Base-by-base conservation (phyloP, 2,888 invertebrate genomes). In the Marasmarcha lunaedactyla region DNA sequence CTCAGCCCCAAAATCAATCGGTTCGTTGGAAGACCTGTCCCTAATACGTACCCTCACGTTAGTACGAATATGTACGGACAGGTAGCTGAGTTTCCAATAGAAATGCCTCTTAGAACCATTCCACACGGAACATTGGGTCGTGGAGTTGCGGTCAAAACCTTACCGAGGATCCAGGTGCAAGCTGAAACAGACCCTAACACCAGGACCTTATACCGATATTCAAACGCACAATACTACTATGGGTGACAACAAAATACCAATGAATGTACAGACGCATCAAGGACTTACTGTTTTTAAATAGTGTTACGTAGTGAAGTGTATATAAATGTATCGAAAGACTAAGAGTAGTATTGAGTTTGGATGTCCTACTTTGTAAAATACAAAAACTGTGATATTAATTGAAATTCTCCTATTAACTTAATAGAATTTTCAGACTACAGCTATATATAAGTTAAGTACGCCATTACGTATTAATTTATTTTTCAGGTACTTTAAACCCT, bases 201-300 rank as follows among this genome's bases (percentile, higher is more conserved):
- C 0, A 77, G 90, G 58, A 88, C 87, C 71, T 72, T 89, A 55
- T 87, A 87, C 71, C 78, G 87, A 59, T 86, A 86, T 65, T 86
- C 88, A 48, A 88, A 88, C 59, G 87, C 86, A 36, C 88, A 88
- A 57, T 90, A 89, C 65, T 91, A 91, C 66, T 91, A 90, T 63
- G 91, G 91, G 87, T 92, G 91, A 91, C 90, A 86, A 59, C 84
- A 87, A 66, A 85, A 86, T 48, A 76, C 73, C 60, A 73, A 67
- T 57, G 76, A 85, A 60, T 77, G 83, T 59, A 63, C 84, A 55
- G 84, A 83, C 51, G 76, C 78, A 51, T 78, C 85, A 48, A 79
- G 85, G 63, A 86, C 85, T 63, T 86, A 86, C 67, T 86, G 85
- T 79, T 86, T 86, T 74, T 86, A 85, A 74, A 63, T 30, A 30